These are phyloP conservation scores for Tragelaphus buxtoni DNA, from an alignment of 2,113 vertebrate species.

Conservation along the genomic window DNA sequence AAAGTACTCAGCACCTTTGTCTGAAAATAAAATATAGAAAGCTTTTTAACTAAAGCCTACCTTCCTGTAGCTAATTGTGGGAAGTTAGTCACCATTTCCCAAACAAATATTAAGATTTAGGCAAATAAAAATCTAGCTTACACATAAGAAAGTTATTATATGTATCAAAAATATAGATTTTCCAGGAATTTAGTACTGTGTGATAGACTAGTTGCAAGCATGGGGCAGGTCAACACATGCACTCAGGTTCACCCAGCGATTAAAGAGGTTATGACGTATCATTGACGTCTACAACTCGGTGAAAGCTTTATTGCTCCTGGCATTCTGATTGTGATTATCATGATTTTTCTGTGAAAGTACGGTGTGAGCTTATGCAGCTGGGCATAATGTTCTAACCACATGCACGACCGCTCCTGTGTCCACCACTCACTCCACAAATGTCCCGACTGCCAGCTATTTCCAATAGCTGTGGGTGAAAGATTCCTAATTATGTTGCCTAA, in stretches of 20 bases:
- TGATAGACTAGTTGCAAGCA: neutral
- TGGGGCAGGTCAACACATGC: neutral
- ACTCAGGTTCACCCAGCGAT: neutral
- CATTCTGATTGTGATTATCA: neutral
- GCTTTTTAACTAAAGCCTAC: neutral
- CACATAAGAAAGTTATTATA: neutral
- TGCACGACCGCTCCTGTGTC: neutral
- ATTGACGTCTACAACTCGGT: neutral
- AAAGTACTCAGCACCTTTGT: neutral
- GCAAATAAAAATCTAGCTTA: neutral
- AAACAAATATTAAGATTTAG: neutral
- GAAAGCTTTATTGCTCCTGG: neutral
- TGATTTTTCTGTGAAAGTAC: neutral
- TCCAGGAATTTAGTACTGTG: neutral
- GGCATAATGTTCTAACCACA: neutral
- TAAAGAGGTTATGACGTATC: neutral
- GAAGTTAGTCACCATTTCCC: neutral
- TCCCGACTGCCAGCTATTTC: neutral
- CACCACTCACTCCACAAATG: neutral
- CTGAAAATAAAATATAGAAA: constrained; percentile 14
- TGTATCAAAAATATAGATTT: neutral
- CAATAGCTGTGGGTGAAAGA: neutral
- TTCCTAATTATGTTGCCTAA: neutral
- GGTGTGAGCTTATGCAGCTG: neutral
- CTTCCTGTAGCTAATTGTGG: neutral